Percentiles rank a stretch among this genome's conserved stretches.
Evolutionary conservation across 2,797 vertebrate genomes (phyloP).

Genomic region (Oceanodroma leucorhoa): DNA sequence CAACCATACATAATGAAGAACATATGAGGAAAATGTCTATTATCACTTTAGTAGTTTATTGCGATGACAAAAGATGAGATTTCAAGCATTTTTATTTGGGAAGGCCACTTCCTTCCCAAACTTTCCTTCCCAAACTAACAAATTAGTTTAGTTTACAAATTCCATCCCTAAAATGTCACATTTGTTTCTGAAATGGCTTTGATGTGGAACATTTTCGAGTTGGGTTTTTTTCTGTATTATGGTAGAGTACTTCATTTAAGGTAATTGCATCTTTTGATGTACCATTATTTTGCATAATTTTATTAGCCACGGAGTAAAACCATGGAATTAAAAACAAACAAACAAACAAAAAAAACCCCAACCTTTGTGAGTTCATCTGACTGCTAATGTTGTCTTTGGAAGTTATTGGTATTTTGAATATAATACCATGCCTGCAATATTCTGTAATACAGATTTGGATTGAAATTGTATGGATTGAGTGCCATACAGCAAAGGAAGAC

Average conservation of each 20-base stretch:
- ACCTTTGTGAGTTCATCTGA: background rate
- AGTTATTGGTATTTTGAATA: background rate
- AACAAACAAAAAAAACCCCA: too few relatives aligned
- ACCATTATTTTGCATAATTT: conserved; percentile 1
- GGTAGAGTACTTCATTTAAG: background rate
- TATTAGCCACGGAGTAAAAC: background rate
- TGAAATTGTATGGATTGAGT: background rate
- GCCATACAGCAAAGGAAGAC: background rate
- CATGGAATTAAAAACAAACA: background rate
- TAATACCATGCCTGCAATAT: background rate
- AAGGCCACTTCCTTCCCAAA: background rate
- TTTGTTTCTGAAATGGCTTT: background rate
- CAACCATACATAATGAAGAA: background rate
- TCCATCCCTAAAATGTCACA: background rate
- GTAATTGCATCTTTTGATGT: background rate
- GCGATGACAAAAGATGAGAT: background rate
- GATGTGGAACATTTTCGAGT: background rate
- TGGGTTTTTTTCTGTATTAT: background rate
- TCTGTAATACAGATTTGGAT: background rate
- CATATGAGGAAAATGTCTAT: background rate
- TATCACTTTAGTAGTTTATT: background rate
- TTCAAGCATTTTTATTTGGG: background rate
- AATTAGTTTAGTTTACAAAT: background rate
- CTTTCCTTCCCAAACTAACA: too few relatives aligned
- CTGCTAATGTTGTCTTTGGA: background rate